phyloP scores from a whole-genome alignment of 1,140 invertebrate genomes.

The Zaprionus vittiger region DNA sequence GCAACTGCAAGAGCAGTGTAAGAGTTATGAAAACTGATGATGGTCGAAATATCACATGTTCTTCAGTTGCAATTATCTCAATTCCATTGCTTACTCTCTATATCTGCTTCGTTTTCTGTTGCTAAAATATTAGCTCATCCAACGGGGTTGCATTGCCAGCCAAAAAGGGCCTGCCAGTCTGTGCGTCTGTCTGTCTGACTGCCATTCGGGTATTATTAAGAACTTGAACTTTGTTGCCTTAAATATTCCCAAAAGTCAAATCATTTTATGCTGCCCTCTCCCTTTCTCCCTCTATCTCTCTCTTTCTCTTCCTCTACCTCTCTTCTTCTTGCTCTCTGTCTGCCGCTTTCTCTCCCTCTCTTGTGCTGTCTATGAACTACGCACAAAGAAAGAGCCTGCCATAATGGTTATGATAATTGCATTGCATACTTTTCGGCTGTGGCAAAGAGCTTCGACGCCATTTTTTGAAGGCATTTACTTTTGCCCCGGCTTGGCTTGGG shows the following conservation, averaged over 20 bases:
- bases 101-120: too few relatives aligned
- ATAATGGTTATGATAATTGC: conserved; percentile 50
- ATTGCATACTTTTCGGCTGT: conserved; percentile 40
- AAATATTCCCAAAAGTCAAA: conserved; percentile 36
- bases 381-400: conserved; percentile 12
- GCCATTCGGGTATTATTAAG: conserved; percentile 34
- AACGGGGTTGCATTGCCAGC: too few relatives aligned
- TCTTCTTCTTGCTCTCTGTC: not conserved
- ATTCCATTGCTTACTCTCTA: too few relatives aligned
- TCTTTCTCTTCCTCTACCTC: not conserved
- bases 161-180: not conserved
- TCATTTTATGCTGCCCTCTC: conserved; percentile 16
- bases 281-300: not conserved
- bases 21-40: too few relatives aligned
- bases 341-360: not conserved
- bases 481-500: not conserved
- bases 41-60: too few relatives aligned
- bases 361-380: not conserved
- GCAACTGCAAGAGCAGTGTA: too few relatives aligned
- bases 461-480: conserved; percentile 21
- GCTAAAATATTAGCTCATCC: too few relatives aligned
- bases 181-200: not conserved
- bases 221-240: conserved; percentile 32
- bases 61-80: too few relatives aligned
- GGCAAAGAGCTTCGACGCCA: conserved; percentile 26